Evolutionary conservation across 1,140 invertebrate species (phyloP), one percentile per base, ranked within the genome.

Genomic region (Pseudomyrmex pallidus): DNA sequence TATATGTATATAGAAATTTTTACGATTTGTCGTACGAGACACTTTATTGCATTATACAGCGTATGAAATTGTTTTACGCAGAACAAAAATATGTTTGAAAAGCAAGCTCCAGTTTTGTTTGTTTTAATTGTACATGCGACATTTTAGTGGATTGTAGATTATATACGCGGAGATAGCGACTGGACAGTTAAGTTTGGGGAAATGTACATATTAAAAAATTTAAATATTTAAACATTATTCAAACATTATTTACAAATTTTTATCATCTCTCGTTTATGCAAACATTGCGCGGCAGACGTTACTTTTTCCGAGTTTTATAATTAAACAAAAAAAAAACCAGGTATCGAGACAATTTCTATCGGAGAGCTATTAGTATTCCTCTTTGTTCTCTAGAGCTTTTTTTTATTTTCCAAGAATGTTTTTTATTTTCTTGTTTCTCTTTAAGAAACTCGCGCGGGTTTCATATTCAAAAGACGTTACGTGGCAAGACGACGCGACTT

Each of bases 401-500:
- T 66, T 66, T 20, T 56, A 56, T 5, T 66, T 54, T 48, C 3
- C 13, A 46, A 66, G 12, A 35, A 25, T 25, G 25, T 25, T 3
- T 25, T 25, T 25, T 25, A 25, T 25, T 25, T 25, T 25, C 35
- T 35, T 35, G n/a, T 35, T 22, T 15, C 4, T 15, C 25, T 54
- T 56, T 44, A 64, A 76, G n/a, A 64, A n/a, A 15, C 3, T 57
- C 2, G 2, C 48, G 5, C 13, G 13, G 8, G 52, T 44, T 44
- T 64, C 48, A 44, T 44, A 77, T 66, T 66, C 25, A 66, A 56
- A 66, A 56, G 3, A 8, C 25, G 12, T 76, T n/a, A 66, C 13
- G 50, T 46, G n/a, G 46, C 20, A 22, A 56, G 35, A 7, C n/a
- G 74, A 7, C n/a, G 74, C 25, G 12, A 64, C 12, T 77, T 77